Evolutionary conservation across 2,113 vertebrate species (phyloP), one percentile per base, ranked within the genome.

Genomic region (Chrysochloris asiatica): DNA sequence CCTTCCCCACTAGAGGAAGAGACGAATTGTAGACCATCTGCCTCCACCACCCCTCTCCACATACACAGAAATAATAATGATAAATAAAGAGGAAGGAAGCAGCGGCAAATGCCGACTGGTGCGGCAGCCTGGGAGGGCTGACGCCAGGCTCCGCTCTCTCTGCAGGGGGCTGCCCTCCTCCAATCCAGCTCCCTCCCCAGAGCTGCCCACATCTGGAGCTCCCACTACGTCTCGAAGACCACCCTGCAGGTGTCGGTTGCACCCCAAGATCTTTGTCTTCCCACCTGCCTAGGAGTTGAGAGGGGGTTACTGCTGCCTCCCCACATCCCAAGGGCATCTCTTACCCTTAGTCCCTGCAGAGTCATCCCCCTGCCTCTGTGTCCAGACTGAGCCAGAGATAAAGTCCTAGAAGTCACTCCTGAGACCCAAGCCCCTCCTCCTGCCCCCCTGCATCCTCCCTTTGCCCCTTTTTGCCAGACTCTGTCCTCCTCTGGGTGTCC

Each of bases 91-190:
- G 92, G 92, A 89, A 84, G 80, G 69, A 93, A 77, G 78, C 78
- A 89, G 82, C 41, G 12, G 92, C 82, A 38, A 33, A 19, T 89
- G 90, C 94, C 19, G 41, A 85, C 87, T 91, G 86, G 76, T 86
- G 95, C 95, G 94, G 94, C 95, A 94, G 88, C 92, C 90, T 67
- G 33, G 93, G 96, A 96, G 94, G 88, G 93, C 96, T 95, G 96
- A 96, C 63, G 93, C 95, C 93, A 94, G 90, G 86, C 80, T 93
- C n/a, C 3, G 56, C 93, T 93, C 63, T 96, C 89, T 95, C 94
- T 85, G 96, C 95, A 97, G 95, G 95, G 92, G 96, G 90, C 93
- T 95, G 92, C 94, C 92, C 91, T 96, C 88, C 81, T 94, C 76
- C 81, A 48, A 2, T 41, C 88, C 80, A 41, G 90, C 86, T 85